These are phyloP conservation scores for Palythoa heliodiscus DNA, from an alignment of 92 coral and sea anemone species.

Conservation along the genomic window DNA sequence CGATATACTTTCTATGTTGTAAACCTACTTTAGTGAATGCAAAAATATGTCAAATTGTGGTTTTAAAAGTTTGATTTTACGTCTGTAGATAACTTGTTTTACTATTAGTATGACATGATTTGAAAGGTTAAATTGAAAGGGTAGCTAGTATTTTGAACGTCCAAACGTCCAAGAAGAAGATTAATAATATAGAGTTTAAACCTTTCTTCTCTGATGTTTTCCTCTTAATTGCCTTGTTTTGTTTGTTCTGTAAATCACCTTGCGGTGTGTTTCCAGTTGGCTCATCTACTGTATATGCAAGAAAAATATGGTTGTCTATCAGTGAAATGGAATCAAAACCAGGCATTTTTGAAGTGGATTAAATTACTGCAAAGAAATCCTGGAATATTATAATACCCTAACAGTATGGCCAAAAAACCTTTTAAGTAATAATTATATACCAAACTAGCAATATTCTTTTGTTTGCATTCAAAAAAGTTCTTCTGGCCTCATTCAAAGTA, in stretches of 20 bases:
- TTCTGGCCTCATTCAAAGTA: no score
- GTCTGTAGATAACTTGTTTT: no score
- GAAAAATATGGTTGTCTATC: background rate
- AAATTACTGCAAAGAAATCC: background rate
- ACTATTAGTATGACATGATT: no score
- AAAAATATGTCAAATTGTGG: no score
- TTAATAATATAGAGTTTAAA: slow-evolving; percentile 5
- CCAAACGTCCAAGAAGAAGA: background rate
- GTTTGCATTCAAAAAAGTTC: no score
- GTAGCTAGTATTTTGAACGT: slow-evolving; percentile 25
- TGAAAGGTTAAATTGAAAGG: no score
- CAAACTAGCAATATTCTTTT: no score
- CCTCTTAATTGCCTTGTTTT: background rate
- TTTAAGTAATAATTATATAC: no score
- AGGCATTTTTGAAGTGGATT: background rate
- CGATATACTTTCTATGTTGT: no score
- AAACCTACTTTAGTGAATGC: no score
- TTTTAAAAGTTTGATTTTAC: no score
- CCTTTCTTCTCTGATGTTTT: slow-evolving; percentile 29
- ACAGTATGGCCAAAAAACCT: background rate
- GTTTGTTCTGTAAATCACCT: background rate
- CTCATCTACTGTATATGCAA: background rate
- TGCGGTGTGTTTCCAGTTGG: background rate
- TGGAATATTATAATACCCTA: no score
- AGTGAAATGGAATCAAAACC: background rate